Base-by-base conservation (phyloP, 1,140 invertebrate genomes). In the Dinoponera quadriceps region DNA sequence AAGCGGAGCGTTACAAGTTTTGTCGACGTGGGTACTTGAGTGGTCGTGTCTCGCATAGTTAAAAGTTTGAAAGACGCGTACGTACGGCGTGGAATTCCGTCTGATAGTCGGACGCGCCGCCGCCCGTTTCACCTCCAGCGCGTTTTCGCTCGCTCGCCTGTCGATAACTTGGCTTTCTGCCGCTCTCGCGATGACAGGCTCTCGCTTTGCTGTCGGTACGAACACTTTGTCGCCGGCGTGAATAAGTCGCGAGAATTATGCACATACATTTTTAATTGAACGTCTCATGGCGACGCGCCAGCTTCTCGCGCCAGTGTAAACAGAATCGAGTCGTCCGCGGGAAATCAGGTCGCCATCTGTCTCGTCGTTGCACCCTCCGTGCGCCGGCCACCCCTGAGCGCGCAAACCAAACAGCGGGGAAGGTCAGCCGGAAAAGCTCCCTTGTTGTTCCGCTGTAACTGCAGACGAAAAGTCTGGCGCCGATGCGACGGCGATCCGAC, bases 391-490 rank as follows among this genome's bases (percentile, higher is more conserved):
- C 1, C 14, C 2, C 57, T 9, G 3, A 44, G 11, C 20, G 9
- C 65, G 33, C 57, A 80, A 27, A 71, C 65, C 65, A 80, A 69
- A 80, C 75, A 80, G 16, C 65, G 27, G 16, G 55, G 86, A 90
- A 89, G 88, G 86, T 89, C 85, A 88, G 82, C 60, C 86, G 83
- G 84, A 89, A 90, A 90, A 90, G 89, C 88, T 90, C 87, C 86
- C 89, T 87, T 91, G 89, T 90, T 91, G 86, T 89, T 89, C 85
- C 75, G 82, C 85, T 83, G 82, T 62, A 59, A 84, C 81, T 82
- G 38, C 38, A 44, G 38, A 44, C 72, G 90, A 87, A 63, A 85
- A 80, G 85, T 89, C 85, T 89, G 88, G 90, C 91, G 90, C 88
- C 86, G 57, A 63, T 83, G 86, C 83, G 88, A 86, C 85, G 82